These are phyloP conservation scores for Drosophila nannoptera DNA, from an alignment of 1,140 invertebrate species.

Conservation along the genomic window DNA sequence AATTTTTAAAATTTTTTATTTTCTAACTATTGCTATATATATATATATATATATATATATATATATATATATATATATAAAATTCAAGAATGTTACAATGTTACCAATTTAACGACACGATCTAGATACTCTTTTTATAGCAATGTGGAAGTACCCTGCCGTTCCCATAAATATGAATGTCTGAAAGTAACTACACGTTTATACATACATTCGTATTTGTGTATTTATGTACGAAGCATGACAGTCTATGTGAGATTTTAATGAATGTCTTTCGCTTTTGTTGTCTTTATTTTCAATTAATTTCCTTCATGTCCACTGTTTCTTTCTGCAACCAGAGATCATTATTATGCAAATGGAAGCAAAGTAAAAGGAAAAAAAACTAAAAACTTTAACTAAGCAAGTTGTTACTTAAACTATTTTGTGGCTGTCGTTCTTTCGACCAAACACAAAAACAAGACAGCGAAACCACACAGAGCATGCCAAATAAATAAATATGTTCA, in stretches of 20 bases:
- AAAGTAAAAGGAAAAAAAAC: conserved; percentile 76
- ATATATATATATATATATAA: too few relatives aligned
- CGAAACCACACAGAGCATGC: conserved; percentile 31
- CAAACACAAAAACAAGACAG: conserved; percentile 27
- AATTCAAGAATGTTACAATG: neutral
- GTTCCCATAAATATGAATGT: conserved; percentile 22
- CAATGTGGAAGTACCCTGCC: conserved; percentile 53
- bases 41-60: too few relatives aligned
- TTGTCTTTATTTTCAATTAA: conserved; percentile 26
- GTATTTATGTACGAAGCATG: conserved; percentile 1
- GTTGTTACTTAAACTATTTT: conserved; percentile 9
- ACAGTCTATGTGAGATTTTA: conserved; percentile 45
- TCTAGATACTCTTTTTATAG: conserved; percentile 1
- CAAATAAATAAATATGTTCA: conserved; percentile 29
- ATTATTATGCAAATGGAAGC: conserved; percentile 74
- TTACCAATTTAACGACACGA: conserved; percentile 6
- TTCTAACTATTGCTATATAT: too few relatives aligned
- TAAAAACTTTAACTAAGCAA: conserved; percentile 57
- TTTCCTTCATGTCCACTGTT: conserved; percentile 33
- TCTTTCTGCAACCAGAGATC: conserved; percentile 45
- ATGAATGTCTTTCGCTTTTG: conserved; percentile 55
- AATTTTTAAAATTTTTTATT: too few relatives aligned
- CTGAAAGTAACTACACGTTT: neutral
- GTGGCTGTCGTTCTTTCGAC: conserved; percentile 4
- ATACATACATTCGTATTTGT: conserved; percentile 6